A percentile compares a stretch with the other conserved stretches of the same genome.
phyloP scores from a whole-genome alignment of 1,140 invertebrate genomes.

The Nomia melanderi region DNA sequence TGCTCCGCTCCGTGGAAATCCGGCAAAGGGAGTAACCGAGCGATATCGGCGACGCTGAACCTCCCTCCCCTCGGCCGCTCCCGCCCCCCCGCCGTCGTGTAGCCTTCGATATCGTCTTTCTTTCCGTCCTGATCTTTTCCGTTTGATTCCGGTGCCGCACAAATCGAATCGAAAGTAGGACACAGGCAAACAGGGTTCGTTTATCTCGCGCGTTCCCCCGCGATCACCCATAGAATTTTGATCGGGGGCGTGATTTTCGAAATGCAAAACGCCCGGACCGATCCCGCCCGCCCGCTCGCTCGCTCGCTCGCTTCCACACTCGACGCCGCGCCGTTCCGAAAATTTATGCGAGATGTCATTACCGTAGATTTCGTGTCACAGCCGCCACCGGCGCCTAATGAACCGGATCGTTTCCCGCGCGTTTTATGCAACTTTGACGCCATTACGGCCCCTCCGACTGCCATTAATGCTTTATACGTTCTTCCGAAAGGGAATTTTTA shows the following conservation, averaged over 20 bases:
- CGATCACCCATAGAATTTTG: slow-evolving; percentile 24
- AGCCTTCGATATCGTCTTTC: slow-evolving; percentile 32
- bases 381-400: neutral
- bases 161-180: slow-evolving; percentile 47
- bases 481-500: too few species aligned
- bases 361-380: neutral
- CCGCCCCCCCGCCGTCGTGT: too few species aligned
- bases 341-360: neutral
- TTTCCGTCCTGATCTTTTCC: slow-evolving; percentile 24
- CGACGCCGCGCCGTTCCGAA: neutral
- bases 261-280: neutral
- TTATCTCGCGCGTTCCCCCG: slow-evolving; percentile 23
- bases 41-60: slow-evolving; percentile 19
- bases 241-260: slow-evolving; percentile 17
- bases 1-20: slow-evolving; percentile 25
- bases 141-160: slow-evolving; percentile 4
- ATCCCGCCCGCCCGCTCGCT: neutral
- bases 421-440: neutral
- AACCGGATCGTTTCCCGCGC: neutral
- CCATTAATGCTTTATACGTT: too few species aligned
- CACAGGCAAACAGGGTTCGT: slow-evolving; percentile 42
- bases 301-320: too few species aligned
- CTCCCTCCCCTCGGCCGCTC: neutral
- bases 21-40: slow-evolving; percentile 29
- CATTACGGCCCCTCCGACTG: neutral